A percentile compares a stretch with the other conserved stretches of the same genome.
Conservation (phyloP, 35 echinoderm and acorn worm genomes). For the Amphiura filiformis region DNA sequence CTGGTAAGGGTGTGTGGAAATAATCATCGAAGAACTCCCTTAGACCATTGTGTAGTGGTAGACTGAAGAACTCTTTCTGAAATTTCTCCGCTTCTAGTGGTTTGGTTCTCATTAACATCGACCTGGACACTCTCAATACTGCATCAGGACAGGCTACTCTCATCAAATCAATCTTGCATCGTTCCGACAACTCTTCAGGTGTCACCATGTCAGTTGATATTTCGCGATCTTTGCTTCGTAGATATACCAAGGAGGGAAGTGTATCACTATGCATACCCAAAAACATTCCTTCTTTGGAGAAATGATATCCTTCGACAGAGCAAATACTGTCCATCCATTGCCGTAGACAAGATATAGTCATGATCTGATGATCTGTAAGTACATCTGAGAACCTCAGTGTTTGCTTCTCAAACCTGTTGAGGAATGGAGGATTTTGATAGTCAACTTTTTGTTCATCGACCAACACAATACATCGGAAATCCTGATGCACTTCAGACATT, state of each 20-base stretch:
- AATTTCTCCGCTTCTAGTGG: not conserved
- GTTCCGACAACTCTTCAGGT: not conserved
- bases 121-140: slow-evolving; percentile 21
- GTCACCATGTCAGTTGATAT: not conserved
- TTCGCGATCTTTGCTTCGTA: not conserved
- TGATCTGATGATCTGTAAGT: not conserved
- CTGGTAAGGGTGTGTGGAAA: too few species aligned
- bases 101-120: not conserved
- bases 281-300: slow-evolving; percentile 14
- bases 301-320: not conserved
- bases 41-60: not conserved
- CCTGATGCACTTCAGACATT: slow-evolving; percentile 29
- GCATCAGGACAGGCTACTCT: slow-evolving; percentile 26
- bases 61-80: not conserved
- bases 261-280: slow-evolving; percentile 34
- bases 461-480: slow-evolving; percentile 31
- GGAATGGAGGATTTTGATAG: slow-evolving; percentile 32
- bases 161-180: slow-evolving; percentile 21
- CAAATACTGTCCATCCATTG: slow-evolving; percentile 30
- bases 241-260: slow-evolving; percentile 23
- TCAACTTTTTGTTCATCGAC: slow-evolving; percentile 43
- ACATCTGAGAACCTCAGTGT: slow-evolving; percentile 26
- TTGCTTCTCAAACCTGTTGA: slow-evolving; percentile 48
- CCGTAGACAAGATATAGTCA: not conserved
- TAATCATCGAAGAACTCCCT: slow-evolving; percentile 12